Conservation (phyloP, 2,797 vertebrate genomes). For the Manis pentadactyla region DNA sequence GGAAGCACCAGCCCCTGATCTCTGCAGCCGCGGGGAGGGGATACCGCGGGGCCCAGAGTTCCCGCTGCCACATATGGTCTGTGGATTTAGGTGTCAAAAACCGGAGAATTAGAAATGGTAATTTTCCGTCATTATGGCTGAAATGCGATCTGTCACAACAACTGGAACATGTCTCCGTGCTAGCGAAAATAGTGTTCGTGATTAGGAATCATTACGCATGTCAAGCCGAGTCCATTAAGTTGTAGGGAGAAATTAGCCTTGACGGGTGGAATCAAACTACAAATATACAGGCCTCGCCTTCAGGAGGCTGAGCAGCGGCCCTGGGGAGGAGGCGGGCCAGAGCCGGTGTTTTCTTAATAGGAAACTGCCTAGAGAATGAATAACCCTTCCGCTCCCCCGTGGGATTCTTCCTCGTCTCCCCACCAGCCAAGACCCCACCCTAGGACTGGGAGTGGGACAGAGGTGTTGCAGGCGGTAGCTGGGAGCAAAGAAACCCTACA, state of each 20-base stretch:
- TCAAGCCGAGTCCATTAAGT: conserved; percentile 90
- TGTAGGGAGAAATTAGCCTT: conserved; percentile 91
- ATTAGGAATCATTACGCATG: conserved; percentile 92
- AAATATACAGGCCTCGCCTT: conserved; percentile 89
- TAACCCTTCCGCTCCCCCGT: not conserved
- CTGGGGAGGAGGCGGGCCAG: conserved; percentile 47
- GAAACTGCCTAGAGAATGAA: conserved; percentile 73
- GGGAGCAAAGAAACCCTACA: conserved; percentile 33
- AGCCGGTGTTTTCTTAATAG: conserved; percentile 81
- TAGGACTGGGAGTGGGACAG: not conserved
- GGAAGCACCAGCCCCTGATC: not conserved
- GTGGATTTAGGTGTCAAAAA: conserved; percentile 91
- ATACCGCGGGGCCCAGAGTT: conserved; percentile 64
- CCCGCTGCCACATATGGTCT: conserved; percentile 89
- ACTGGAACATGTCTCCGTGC: conserved; percentile 91
- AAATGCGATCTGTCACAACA: conserved; percentile 93
- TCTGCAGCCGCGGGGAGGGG: not conserved
- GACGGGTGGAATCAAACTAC: conserved; percentile 88
- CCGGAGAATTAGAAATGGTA: conserved; percentile 90
- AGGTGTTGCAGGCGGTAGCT: not conserved
- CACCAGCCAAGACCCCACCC: not conserved
- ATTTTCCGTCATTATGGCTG: conserved; percentile 93
- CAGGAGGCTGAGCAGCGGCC: conserved; percentile 63
- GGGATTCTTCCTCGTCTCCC: not conserved
- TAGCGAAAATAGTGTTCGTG: conserved; percentile 91